Evolutionary conservation across 2,797 vertebrate species (phyloP).

Genomic region (Cossypha caffra): DNA sequence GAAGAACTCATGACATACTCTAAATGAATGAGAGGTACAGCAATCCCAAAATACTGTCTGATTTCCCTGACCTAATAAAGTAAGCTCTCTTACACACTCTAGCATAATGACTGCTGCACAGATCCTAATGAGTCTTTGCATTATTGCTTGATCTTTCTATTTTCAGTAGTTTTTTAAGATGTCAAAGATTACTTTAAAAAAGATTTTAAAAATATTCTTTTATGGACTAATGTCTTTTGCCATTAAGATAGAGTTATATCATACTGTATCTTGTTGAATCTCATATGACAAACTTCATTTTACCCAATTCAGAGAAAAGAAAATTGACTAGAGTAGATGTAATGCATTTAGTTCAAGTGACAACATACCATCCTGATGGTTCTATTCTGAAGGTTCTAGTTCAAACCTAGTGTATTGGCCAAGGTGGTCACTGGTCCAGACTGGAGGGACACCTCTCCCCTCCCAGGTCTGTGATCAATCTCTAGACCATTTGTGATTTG

Average conservation of each 20-base stretch:
- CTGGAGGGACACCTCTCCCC: accelerated
- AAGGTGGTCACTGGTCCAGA: background rate
- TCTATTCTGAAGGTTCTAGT: background rate
- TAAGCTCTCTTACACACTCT: background rate
- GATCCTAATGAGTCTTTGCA: background rate
- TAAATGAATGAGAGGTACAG: background rate
- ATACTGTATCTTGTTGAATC: background rate
- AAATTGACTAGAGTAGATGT: background rate
- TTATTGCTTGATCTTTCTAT: background rate
- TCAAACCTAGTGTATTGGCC: background rate
- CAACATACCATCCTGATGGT: accelerated
- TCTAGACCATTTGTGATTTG: background rate
- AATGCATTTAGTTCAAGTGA: background rate
- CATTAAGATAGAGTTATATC: background rate
- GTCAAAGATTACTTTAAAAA: background rate
- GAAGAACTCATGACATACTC: background rate
- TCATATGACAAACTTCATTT: background rate
- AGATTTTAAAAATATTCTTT: background rate
- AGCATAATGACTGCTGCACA: background rate
- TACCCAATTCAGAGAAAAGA: background rate
- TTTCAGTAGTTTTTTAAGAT: background rate
- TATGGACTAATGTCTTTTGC: background rate
- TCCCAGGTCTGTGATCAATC: background rate
- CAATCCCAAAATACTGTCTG: background rate
- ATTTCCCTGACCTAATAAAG: background rate